phyloP scores from a whole-genome alignment of 2,113 vertebrate genomes.

The Cyphomyrus discorhynchus region DNA sequence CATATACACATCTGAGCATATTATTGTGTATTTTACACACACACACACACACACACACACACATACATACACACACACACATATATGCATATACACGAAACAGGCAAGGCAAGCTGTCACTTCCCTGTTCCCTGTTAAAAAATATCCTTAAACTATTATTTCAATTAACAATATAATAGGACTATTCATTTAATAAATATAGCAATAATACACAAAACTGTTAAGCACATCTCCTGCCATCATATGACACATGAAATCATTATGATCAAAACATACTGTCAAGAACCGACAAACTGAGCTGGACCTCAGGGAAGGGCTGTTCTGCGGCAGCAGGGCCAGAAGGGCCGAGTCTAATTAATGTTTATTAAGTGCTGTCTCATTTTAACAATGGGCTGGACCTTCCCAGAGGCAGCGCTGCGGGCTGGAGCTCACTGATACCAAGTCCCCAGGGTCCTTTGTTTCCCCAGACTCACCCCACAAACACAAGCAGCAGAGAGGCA shows the following conservation, averaged over 20 bases:
- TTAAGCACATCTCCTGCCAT: neutral
- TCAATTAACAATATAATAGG: neutral
- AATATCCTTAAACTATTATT: neutral
- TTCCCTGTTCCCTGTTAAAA: neutral
- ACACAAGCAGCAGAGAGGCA: neutral
- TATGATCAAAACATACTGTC: neutral
- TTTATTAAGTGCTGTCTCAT: slow-evolving; percentile 74
- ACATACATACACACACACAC: too few relatives aligned
- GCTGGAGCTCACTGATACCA: slow-evolving; percentile 73
- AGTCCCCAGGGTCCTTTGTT: slow-evolving; percentile 52
- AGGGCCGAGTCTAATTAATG: slow-evolving; percentile 67
- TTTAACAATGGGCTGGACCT: slow-evolving; percentile 72
- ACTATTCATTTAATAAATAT: neutral
- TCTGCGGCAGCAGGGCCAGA: slow-evolving; percentile 33
- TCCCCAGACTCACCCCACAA: neutral
- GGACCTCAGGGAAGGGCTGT: neutral
- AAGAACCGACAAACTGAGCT: neutral
- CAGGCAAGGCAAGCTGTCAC: neutral
- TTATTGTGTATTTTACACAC: too few relatives aligned
- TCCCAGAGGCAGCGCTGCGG: slow-evolving; percentile 63
- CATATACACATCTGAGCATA: too few relatives aligned
- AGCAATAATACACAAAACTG: neutral
- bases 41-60: too few relatives aligned
- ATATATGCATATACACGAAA: too few relatives aligned
- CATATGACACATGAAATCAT: neutral